Conservation (phyloP, 2,888 invertebrate genomes). For the Charanyca ferruginea region DNA sequence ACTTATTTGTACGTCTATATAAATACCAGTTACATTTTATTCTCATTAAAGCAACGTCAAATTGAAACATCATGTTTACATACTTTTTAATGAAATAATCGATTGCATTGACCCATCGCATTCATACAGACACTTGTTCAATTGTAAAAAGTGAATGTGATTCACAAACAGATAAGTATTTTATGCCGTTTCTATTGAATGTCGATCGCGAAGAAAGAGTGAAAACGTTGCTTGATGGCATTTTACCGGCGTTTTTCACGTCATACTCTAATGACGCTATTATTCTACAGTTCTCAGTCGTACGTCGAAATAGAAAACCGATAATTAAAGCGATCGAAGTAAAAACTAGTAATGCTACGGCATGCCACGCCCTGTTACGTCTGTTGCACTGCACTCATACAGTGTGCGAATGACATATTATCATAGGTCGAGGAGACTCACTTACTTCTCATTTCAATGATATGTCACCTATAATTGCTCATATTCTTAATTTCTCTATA, state of each 20-base stretch:
- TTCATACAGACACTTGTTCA: constrained; percentile 33
- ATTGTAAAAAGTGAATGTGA: constrained; percentile 74
- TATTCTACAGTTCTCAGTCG: constrained; percentile 83
- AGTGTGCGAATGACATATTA: constrained; percentile 22
- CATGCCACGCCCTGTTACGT: constrained; percentile 62
- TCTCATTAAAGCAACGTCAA: constrained; percentile 27
- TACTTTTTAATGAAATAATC: constrained; percentile 53
- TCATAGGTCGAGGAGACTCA: constrained; percentile 46
- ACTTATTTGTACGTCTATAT: constrained; percentile 8
- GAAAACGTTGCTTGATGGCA: constrained; percentile 73
- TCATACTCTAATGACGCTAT: constrained; percentile 77
- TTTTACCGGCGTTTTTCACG: constrained; percentile 73
- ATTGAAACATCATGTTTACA: constrained; percentile 37
- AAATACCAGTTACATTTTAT: constrained; percentile 30
- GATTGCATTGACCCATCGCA: constrained; percentile 49
- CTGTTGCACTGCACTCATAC: constrained; percentile 44
- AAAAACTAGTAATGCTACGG: constrained; percentile 67
- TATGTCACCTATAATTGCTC: constrained; percentile 8
- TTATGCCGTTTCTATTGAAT: constrained; percentile 72
- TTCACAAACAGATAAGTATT: constrained; percentile 61
- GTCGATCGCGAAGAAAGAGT: constrained; percentile 74
- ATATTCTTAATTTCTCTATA: not conserved
- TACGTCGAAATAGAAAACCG: constrained; percentile 84
- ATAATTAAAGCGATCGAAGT: constrained; percentile 74
- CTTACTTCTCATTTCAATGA: constrained; percentile 36